phyloP scores from a whole-genome alignment of 2,113 vertebrate genomes.

The Stegastes partitus region DNA sequence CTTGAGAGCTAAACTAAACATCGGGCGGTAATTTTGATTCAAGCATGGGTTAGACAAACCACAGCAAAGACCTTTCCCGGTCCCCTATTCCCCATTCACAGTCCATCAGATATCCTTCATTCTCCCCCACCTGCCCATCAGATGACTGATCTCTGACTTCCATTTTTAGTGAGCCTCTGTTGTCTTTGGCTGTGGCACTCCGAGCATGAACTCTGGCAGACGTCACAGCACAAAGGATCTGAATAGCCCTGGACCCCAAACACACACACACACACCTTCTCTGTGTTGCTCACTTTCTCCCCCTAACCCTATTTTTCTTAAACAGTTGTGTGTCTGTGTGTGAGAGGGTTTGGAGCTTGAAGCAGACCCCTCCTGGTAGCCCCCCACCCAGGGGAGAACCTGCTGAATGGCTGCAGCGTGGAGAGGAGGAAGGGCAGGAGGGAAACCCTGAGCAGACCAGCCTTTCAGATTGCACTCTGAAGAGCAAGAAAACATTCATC shows the following conservation, averaged over 20 bases:
- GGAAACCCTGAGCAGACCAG: slow-evolving; percentile 41
- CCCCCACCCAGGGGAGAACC: slow-evolving; percentile 59
- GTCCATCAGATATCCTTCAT: slow-evolving; percentile 62
- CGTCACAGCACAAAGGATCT: slow-evolving; percentile 69
- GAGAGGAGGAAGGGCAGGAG: slow-evolving; percentile 61
- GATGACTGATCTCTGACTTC: slow-evolving; percentile 67
- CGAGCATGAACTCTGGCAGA: slow-evolving; percentile 78
- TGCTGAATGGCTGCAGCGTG: slow-evolving; percentile 32
- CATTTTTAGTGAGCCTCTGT: slow-evolving; percentile 67
- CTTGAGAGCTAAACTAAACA: slow-evolving; percentile 58
- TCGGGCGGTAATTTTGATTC: slow-evolving; percentile 47
- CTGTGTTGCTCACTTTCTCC: slow-evolving; percentile 21
- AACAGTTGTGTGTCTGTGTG: slow-evolving; percentile 35
- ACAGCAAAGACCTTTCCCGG: slow-evolving; percentile 38
- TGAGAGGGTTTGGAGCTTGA: slow-evolving; percentile 42
- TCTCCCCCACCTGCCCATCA: slow-evolving; percentile 68
- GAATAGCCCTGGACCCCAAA: slow-evolving; percentile 60
- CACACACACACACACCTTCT: slow-evolving; percentile 32
- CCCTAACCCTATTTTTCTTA: slow-evolving; percentile 19
- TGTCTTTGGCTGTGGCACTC: slow-evolving; percentile 73
- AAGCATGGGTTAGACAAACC: slow-evolving; percentile 37
- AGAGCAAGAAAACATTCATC: slow-evolving; percentile 60
- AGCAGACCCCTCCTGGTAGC: slow-evolving; percentile 58
- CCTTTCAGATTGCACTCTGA: slow-evolving; percentile 42
- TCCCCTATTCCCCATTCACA: slow-evolving; percentile 19